Percentiles rank a stretch among this genome's conserved stretches.
Evolutionary conservation across 2,113 vertebrate species (phyloP).

Genomic region (Equus przewalskii): DNA sequence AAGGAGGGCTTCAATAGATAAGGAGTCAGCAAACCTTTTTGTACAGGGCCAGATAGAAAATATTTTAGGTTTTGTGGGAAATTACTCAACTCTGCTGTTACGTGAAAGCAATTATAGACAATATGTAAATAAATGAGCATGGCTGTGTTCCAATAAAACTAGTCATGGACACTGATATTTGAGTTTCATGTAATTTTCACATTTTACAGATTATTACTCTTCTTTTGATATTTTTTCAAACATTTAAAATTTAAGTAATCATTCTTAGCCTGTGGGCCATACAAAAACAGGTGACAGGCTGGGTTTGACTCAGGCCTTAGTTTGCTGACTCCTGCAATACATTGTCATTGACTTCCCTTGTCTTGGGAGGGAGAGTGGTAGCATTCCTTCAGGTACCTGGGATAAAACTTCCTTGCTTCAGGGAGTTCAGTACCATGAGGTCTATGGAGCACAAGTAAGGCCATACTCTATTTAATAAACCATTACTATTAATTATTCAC

Average conservation of each 20-base stretch:
- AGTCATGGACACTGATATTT: neutral
- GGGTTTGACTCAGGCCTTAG: neutral
- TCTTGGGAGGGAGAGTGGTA: neutral
- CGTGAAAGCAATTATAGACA: neutral
- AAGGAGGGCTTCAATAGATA: neutral
- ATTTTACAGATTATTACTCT: neutral
- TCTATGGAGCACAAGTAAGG: neutral
- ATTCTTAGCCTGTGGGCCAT: neutral
- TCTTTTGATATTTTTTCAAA: neutral
- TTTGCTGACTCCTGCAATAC: neutral
- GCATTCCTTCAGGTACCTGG: neutral
- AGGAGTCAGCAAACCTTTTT: neutral
- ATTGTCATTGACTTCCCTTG: neutral
- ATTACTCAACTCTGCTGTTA: neutral
- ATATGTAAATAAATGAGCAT: neutral
- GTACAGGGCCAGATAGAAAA: neutral
- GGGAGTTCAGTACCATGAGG: neutral
- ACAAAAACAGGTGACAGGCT: neutral
- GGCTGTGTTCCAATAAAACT: neutral
- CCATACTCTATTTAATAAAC: constrained; percentile 41
- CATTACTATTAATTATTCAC: constrained; percentile 44
- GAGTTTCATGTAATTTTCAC: neutral
- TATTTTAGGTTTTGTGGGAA: neutral
- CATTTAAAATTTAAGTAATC: neutral
- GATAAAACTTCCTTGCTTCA: neutral